These are phyloP conservation scores for Rambutsinella grinnellia DNA, from an alignment of 2,888 invertebrate genomes.

Conservation along the genomic window DNA sequence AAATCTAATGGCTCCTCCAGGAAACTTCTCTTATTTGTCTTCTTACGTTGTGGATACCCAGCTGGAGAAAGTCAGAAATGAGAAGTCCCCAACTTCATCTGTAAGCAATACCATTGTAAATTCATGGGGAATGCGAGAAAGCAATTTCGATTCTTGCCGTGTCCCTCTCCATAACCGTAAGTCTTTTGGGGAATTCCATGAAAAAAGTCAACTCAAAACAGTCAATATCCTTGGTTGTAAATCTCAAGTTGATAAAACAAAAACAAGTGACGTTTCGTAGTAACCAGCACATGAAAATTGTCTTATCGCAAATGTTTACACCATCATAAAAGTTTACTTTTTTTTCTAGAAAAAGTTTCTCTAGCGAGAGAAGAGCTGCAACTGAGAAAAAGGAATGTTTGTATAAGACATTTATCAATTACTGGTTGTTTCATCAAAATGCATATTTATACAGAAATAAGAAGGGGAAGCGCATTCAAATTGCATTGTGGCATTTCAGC, in stretches of 20 bases:
- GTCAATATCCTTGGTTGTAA: no score
- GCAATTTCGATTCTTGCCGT: no score
- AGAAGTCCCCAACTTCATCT: no score
- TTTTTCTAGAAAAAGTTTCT: not conserved
- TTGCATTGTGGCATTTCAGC: not conserved
- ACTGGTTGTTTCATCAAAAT: not conserved
- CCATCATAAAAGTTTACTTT: slow-evolving; percentile 32
- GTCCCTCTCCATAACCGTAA: no score
- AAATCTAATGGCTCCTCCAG: slow-evolving; percentile 50
- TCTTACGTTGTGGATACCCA: not conserved
- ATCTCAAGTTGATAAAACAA: no score
- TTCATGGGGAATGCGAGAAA: no score
- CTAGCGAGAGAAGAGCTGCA: no score
- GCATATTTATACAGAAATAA: slow-evolving; percentile 14
- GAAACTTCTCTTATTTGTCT: slow-evolving; percentile 14
- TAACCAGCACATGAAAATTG: slow-evolving; percentile 34
- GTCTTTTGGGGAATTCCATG: no score
- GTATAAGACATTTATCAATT: slow-evolving; percentile 14
- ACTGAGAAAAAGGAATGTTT: no score
- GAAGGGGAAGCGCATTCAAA: not conserved
- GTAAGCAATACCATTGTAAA: no score
- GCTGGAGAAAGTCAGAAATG: slow-evolving; percentile 3
- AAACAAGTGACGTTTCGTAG: no score
- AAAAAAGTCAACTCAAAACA: no score
- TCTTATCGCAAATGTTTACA: slow-evolving; percentile 44